A percentile compares a stretch with the other conserved stretches of the same genome.
These are phyloP conservation scores for Mormyrops attenuatus DNA, from an alignment of 2,797 vertebrate species.

Conservation along the genomic window DNA sequence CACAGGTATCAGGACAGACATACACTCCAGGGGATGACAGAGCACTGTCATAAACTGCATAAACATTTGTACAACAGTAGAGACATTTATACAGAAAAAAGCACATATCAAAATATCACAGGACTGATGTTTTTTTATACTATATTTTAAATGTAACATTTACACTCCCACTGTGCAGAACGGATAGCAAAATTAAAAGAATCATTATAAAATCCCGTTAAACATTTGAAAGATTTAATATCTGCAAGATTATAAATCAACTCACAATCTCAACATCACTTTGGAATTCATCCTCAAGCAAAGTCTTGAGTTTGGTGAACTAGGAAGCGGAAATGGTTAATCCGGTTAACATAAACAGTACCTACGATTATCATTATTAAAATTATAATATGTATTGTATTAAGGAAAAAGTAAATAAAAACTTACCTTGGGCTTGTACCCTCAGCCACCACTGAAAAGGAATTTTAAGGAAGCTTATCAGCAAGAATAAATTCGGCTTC, in stretches of 20 bases:
- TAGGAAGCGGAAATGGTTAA: slow-evolving; percentile 14
- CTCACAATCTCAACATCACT: slow-evolving; percentile 46
- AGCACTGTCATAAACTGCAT: background rate
- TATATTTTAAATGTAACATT: background rate
- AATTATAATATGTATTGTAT: background rate
- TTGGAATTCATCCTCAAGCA: slow-evolving; percentile 45
- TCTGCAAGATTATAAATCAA: background rate
- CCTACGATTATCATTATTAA: background rate
- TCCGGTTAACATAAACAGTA: background rate
- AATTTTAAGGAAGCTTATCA: background rate
- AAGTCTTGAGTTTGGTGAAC: slow-evolving; percentile 41
- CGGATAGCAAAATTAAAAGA: background rate
- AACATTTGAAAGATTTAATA: background rate
- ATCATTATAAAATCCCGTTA: background rate
- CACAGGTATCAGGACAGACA: background rate
- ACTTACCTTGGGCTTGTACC: slow-evolving; percentile 36
- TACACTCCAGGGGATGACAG: background rate
- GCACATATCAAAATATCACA: background rate
- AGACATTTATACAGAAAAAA: background rate
- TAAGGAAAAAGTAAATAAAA: background rate
- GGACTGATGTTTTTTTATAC: background rate
- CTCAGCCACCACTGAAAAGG: slow-evolving; percentile 47
- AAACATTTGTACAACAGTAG: background rate
- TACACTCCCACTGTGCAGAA: background rate
- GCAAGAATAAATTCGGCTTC: background rate